Conservation (phyloP, 2,113 vertebrate genomes). For the Ariopsis seemanni region DNA sequence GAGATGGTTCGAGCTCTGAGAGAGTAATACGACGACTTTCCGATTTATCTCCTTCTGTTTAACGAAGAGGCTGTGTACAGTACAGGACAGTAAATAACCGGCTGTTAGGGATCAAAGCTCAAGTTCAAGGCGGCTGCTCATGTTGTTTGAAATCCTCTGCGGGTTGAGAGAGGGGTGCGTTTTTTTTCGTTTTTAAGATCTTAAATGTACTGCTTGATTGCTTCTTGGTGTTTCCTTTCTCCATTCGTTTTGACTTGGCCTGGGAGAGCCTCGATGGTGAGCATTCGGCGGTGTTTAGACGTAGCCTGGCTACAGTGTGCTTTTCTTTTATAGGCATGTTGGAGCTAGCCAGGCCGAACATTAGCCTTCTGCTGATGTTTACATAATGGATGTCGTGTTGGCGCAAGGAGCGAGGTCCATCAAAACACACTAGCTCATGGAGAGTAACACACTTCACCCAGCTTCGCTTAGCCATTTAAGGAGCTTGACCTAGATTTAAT, state of each 20-base stretch:
- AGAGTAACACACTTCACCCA: slow-evolving; percentile 33
- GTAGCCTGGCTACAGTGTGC: slow-evolving; percentile 30
- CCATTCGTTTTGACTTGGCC: slow-evolving; percentile 25
- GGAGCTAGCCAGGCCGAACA: slow-evolving; percentile 27
- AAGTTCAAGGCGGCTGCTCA: background rate
- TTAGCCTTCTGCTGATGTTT: slow-evolving; percentile 51
- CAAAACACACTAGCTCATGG: slow-evolving; percentile 39
- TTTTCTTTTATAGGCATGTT: slow-evolving; percentile 53
- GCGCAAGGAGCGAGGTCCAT: slow-evolving; percentile 37
- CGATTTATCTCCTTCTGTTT: slow-evolving; percentile 14
- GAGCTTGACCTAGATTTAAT: slow-evolving; percentile 47
- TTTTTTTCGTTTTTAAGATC: slow-evolving; percentile 4
- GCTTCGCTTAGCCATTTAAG: slow-evolving; percentile 50
- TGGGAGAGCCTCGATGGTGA: slow-evolving; percentile 36
- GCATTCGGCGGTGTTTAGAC: slow-evolving; percentile 26
- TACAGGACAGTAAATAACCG: slow-evolving; percentile 4
- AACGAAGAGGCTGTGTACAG: slow-evolving; percentile 10
- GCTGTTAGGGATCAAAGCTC: slow-evolving; percentile 1
- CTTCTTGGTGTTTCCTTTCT: slow-evolving; percentile 30
- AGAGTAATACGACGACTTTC: background rate
- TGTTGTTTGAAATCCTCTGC: slow-evolving; percentile 18
- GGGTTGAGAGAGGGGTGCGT: background rate
- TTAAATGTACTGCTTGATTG: slow-evolving; percentile 16
- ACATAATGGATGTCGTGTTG: slow-evolving; percentile 54
- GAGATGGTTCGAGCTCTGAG: background rate